Conservation (phyloP, 1,140 invertebrate species). For the Saxidomus purpurata region DNA sequence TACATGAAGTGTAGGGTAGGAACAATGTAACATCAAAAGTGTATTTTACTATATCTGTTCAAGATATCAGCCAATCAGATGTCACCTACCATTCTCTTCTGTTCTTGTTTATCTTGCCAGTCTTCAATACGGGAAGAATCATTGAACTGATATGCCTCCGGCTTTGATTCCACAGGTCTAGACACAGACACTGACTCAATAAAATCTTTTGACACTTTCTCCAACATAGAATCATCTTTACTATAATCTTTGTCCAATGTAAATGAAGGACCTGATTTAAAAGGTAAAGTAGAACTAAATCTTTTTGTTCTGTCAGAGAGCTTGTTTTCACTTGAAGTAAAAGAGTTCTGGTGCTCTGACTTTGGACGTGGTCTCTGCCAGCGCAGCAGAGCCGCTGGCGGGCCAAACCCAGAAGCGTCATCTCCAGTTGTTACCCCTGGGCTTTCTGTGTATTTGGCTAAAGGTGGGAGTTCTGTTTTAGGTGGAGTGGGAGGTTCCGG, state of each 20-base stretch:
- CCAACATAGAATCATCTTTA: slow-evolving; percentile 66
- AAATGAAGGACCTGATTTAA: slow-evolving; percentile 18
- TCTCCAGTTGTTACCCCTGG: not conserved
- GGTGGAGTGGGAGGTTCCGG: slow-evolving; percentile 41
- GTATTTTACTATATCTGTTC: too few species aligned
- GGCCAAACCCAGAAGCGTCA: slow-evolving; percentile 64
- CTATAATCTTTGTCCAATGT: slow-evolving; percentile 16
- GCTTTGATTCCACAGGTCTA: slow-evolving; percentile 39
- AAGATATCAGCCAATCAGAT: slow-evolving; percentile 29
- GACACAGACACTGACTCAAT: slow-evolving; percentile 39
- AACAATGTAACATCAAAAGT: too few species aligned
- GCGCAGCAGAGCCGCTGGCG: slow-evolving; percentile 77
- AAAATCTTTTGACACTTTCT: slow-evolving; percentile 57
- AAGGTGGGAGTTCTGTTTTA: slow-evolving; percentile 32
- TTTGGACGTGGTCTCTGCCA: slow-evolving; percentile 79
- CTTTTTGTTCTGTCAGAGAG: slow-evolving; percentile 42
- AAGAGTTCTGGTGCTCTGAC: slow-evolving; percentile 68
- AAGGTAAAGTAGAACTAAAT: slow-evolving; percentile 62
- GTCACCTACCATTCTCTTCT: slow-evolving; percentile 70
- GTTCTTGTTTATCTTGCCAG: slow-evolving; percentile 87
- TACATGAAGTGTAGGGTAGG: too few species aligned
- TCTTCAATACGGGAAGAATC: slow-evolving; percentile 91
- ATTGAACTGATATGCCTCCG: slow-evolving; percentile 62
- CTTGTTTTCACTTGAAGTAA: not conserved
- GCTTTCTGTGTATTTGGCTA: not conserved